Evolutionary conservation across 2,888 invertebrate species (phyloP).

Genomic region (Melanophora roralis): DNA sequence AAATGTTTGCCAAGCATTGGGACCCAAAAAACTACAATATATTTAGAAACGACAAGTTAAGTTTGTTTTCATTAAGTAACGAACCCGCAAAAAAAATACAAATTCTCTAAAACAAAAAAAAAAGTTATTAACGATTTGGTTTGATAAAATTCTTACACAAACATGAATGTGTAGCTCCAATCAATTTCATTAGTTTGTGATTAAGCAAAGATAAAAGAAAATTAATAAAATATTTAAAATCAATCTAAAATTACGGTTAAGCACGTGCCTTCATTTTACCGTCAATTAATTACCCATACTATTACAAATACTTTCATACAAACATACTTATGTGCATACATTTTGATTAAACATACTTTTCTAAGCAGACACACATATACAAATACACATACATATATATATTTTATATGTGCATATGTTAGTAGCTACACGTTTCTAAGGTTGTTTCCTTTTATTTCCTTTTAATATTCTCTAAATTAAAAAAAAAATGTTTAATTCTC

Average conservation of each 20-base stretch:
- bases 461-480: slow-evolving; percentile 10
- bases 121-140: neutral
- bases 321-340: neutral
- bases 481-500: neutral
- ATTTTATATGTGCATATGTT: neutral
- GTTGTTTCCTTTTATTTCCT: neutral
- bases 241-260: slow-evolving; percentile 38
- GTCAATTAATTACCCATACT: slow-evolving; percentile 54
- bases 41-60: too few relatives aligned
- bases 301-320: neutral
- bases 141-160: neutral
- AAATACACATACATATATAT: neutral
- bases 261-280: slow-evolving; percentile 53
- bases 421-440: neutral
- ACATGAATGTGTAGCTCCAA: slow-evolving; percentile 10
- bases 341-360: too few relatives aligned
- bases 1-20: too few relatives aligned
- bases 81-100: too few relatives aligned
- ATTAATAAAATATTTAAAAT: slow-evolving; percentile 60
- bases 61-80: too few relatives aligned
- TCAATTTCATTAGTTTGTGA: slow-evolving; percentile 41
- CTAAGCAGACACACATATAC: too few relatives aligned
- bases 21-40: too few relatives aligned
- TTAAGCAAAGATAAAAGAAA: slow-evolving; percentile 46
- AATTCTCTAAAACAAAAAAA: too few relatives aligned